Conservation (phyloP, 1,140 invertebrate species). For the Scylla paramamosain region DNA sequence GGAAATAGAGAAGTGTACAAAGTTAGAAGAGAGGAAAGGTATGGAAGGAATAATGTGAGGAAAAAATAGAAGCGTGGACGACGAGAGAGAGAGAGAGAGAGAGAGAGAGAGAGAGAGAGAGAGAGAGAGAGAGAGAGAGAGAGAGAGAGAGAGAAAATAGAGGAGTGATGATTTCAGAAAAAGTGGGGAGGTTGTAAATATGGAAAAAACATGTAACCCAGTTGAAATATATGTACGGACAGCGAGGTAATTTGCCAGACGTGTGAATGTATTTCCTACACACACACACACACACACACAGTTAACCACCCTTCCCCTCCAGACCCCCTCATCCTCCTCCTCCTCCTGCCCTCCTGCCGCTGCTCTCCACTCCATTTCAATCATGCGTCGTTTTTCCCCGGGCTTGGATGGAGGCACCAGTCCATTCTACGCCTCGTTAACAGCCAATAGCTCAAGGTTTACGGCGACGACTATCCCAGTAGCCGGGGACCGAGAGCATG, state of each 20-base stretch:
- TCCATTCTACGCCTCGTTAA: neutral
- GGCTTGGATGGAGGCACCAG: neutral
- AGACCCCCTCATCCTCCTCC: neutral
- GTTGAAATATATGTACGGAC: neutral
- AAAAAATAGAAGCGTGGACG: too few species aligned
- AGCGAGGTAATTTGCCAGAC: neutral
- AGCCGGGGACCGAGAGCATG: neutral
- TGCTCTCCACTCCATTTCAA: neutral
- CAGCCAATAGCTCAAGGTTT: conserved; percentile 21
- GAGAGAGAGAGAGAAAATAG: too few species aligned
- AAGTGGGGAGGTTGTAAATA: too few species aligned
- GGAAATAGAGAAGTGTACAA: neutral
- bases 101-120: too few species aligned
- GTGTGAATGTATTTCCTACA: neutral
- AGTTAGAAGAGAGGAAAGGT: neutral
- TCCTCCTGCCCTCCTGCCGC: neutral
- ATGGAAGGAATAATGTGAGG: too few species aligned
- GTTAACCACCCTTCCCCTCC: neutral
- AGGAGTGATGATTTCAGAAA: too few species aligned
- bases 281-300: neutral
- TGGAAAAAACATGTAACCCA: too few species aligned
- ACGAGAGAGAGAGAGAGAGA: too few species aligned
- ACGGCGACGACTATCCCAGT: neutral
- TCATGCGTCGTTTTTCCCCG: conserved; percentile 6
- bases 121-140: too few species aligned